Evolutionary conservation across 2,113 vertebrate genomes (phyloP), one percentile per base, ranked within the genome.

Genomic region (Forbesichthys papilliferus): DNA sequence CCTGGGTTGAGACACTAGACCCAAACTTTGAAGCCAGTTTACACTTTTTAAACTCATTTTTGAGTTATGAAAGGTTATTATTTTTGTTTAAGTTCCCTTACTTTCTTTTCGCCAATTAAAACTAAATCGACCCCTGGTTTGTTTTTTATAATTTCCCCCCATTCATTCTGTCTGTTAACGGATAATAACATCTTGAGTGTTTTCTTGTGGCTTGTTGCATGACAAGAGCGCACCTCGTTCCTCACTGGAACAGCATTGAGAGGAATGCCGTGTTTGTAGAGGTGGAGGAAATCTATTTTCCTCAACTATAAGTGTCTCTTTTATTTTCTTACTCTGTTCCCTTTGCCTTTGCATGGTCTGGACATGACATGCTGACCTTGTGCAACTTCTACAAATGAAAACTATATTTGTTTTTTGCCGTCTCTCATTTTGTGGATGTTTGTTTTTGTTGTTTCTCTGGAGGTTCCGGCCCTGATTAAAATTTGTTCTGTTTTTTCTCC

Each of bases 101-200:
- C 84, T 75, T 67, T 42, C 53, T 62, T 74, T 84, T 74, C 64
- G 48, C 53, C 77, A 60, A 88, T 94, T 93, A 27, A 82, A 83
- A 92, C 95, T 97, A 95, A 99, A 98, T 99, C 96, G 95, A 98
- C 93, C 97, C 96, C 97, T 98, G 95, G 86, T 77, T 88, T 77
- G 83, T 86, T 54, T 82, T 82, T 79, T 66, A 51, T 88, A 52
- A 12, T 85, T 88, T 91, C 80, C 52, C 59, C 67, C 60, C 84
- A 91, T 91, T 86, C 88, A 71, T 61, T 85, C 74, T 73, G 82
- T 82, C 73, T 78, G 68, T 84, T 82, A 83, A 86, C 82, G 88
- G 89, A 83, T 84, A 89, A 95, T 95, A 95, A 94, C 93, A 76
- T 86, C 88, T 87, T 80, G 84, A 84, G 63, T 75, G 18, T 55